A percentile compares a stretch with the other conserved stretches of the same genome.
These are phyloP conservation scores for Drymonia ruficornis DNA, from an alignment of 2,888 invertebrate genomes.

Conservation along the genomic window DNA sequence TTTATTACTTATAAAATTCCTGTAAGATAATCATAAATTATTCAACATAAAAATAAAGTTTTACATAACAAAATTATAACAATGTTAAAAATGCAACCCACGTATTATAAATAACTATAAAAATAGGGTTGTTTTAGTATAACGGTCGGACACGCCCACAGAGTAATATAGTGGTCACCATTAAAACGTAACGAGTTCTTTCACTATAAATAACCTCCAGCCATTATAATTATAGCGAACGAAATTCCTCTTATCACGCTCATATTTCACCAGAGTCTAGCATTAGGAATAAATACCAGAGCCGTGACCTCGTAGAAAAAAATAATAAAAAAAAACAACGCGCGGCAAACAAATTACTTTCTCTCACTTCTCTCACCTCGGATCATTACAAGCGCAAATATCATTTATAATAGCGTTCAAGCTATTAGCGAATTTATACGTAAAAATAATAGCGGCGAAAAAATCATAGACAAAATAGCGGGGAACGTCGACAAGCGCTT, in stretches of 20 bases:
- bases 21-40: no score
- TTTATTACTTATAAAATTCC: no score
- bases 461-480: conserved; percentile 56
- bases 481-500: conserved; percentile 52
- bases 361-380: conserved; percentile 71
- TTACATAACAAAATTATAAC: conserved; percentile 24
- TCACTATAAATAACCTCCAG: conserved; percentile 72
- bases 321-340: conserved; percentile 43
- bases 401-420: conserved; percentile 60
- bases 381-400: conserved; percentile 72
- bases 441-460: conserved; percentile 65
- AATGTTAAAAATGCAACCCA: conserved; percentile 43
- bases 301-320: conserved; percentile 47
- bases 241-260: conserved; percentile 78
- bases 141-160: conserved; percentile 61
- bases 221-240: conserved; percentile 78
- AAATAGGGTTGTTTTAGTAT: conserved; percentile 57
- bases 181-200: conserved; percentile 75
- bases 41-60: no score
- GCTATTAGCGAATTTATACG: conserved; percentile 45
- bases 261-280: conserved; percentile 75
- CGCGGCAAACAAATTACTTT: conserved; percentile 60
- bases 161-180: conserved; percentile 80
- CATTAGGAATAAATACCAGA: conserved; percentile 67
- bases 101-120: conserved; percentile 53